These are phyloP conservation scores for Nilaparvata lugens DNA, from an alignment of 1,140 invertebrate species.

Conservation along the genomic window DNA sequence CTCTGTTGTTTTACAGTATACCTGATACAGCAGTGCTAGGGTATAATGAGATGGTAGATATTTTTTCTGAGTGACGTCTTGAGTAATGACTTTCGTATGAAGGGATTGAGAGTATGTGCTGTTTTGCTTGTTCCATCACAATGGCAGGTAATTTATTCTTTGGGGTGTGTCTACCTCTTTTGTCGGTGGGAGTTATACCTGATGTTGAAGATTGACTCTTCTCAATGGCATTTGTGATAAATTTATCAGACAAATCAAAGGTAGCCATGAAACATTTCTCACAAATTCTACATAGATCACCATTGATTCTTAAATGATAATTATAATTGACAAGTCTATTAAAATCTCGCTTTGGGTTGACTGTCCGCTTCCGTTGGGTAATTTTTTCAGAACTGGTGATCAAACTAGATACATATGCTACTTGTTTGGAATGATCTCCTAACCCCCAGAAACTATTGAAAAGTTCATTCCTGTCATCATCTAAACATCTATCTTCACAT, in stretches of 20 bases:
- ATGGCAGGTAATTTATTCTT: constrained; percentile 2
- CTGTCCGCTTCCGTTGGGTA: neutral
- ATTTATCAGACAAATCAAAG: constrained; percentile 5
- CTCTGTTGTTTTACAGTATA: neutral
- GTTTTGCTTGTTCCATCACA: neutral
- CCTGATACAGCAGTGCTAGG: neutral
- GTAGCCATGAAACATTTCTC: constrained; percentile 10
- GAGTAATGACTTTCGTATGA: constrained; percentile 8
- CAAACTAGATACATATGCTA: neutral
- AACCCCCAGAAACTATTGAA: constrained; percentile 2
- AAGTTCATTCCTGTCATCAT: constrained; percentile 2
- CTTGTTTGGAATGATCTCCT: neutral
- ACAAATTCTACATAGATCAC: neutral
- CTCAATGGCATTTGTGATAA: neutral
- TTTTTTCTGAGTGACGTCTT: neutral
- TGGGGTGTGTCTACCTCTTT: neutral
- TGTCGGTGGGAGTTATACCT: neutral
- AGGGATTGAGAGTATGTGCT: constrained; percentile 6
- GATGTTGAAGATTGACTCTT: constrained; percentile 3
- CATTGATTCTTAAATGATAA: neutral
- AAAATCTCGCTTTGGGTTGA: neutral
- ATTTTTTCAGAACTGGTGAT: neutral
- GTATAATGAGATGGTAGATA: constrained; percentile 11
- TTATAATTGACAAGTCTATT: neutral
- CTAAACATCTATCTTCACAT: neutral